Conservation (phyloP, 2,113 vertebrate species). For the Gracilinanus agilis region DNA sequence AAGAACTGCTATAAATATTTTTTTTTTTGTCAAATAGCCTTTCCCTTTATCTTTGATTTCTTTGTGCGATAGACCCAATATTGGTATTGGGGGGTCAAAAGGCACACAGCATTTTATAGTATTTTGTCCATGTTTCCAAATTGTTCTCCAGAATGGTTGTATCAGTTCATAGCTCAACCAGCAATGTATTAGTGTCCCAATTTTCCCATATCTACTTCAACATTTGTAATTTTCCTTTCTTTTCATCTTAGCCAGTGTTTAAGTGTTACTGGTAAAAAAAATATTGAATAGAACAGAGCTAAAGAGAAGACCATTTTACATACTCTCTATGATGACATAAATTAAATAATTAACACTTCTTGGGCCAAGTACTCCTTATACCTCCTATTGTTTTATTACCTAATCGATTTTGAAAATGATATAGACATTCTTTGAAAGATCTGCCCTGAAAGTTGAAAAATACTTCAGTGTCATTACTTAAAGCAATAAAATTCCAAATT, state of each 20-base stretch:
- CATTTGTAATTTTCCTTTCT: too few relatives aligned
- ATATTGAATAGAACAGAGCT: neutral
- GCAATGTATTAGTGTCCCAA: too few relatives aligned
- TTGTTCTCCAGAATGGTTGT: too few relatives aligned
- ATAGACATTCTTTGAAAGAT: neutral
- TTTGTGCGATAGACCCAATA: too few relatives aligned
- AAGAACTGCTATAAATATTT: too few relatives aligned
- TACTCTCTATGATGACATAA: neutral
- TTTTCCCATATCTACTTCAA: too few relatives aligned
- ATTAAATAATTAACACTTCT: neutral
- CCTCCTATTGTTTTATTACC: neutral
- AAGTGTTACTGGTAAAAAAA: neutral
- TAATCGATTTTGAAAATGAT: neutral
- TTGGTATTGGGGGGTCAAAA: too few relatives aligned
- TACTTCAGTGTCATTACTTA: neutral
- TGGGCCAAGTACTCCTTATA: neutral
- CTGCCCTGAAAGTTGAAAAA: neutral
- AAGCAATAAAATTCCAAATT: neutral
- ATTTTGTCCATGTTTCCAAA: too few relatives aligned
- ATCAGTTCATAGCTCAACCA: too few relatives aligned
- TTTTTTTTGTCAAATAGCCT: too few relatives aligned
- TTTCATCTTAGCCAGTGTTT: neutral
- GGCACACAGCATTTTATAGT: too few relatives aligned
- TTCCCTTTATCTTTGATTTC: too few relatives aligned
- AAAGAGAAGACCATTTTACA: neutral